These are phyloP conservation scores for Cololabis saira DNA, from an alignment of 2,113 vertebrate species.

Conservation along the genomic window DNA sequence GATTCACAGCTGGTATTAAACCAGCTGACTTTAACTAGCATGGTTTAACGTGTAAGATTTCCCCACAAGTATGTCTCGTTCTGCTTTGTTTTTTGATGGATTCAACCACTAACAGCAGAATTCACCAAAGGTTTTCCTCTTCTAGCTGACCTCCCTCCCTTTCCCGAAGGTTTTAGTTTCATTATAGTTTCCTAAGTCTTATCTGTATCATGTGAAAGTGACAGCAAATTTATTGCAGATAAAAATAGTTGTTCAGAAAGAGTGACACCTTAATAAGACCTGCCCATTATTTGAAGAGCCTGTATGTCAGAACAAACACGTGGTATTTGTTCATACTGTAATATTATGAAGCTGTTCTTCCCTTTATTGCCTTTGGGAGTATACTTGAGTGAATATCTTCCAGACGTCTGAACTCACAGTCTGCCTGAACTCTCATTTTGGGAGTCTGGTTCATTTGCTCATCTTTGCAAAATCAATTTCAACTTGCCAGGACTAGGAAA, in stretches of 20 bases:
- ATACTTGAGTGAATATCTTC: slow-evolving; percentile 26
- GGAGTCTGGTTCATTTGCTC: slow-evolving; percentile 12
- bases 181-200: slow-evolving; percentile 6
- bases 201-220: not conserved
- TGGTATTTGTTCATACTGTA: slow-evolving; percentile 27
- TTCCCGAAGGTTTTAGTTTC: slow-evolving; percentile 2
- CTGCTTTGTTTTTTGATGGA: no score
- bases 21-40: not conserved
- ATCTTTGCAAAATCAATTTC: slow-evolving; percentile 11
- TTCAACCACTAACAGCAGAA: no score
- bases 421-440: slow-evolving; percentile 24
- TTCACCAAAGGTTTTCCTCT: not conserved
- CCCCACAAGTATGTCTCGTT: no score
- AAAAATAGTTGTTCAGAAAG: not conserved
- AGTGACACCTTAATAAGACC: slow-evolving; percentile 9
- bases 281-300: not conserved
- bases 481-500: not conserved
- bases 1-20: not conserved
- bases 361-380: slow-evolving; percentile 51
- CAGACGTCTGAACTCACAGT: slow-evolving; percentile 29
- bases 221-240: not conserved
- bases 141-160: not conserved
- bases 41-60: no score
- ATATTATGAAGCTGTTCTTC: slow-evolving; percentile 35
- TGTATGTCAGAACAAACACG: slow-evolving; percentile 31